These are phyloP conservation scores for Steinernema khuongi DNA, from an alignment of 1,140 invertebrate species.

Conservation along the genomic window DNA sequence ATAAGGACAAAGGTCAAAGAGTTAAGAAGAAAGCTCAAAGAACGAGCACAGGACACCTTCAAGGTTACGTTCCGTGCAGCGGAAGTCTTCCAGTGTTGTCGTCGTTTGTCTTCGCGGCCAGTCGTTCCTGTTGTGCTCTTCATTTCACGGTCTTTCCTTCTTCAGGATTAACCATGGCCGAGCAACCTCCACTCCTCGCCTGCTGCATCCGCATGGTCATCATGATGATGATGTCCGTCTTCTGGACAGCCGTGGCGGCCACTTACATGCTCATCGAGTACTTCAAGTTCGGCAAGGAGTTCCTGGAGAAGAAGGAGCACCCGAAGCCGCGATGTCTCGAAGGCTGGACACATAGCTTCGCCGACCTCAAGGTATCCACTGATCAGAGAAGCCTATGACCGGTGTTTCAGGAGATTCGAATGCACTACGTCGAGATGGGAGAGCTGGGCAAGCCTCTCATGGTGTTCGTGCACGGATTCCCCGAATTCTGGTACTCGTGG, in stretches of 20 bases:
- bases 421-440: conserved; percentile 61
- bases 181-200: not conserved
- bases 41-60: too few relatives aligned
- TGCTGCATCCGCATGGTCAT: not conserved
- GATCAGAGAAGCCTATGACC: not conserved
- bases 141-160: not conserved
- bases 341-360: conserved; percentile 27
- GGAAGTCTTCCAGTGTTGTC: too few relatives aligned
- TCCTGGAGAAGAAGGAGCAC: conserved; percentile 21
- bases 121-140: not conserved
- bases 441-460: conserved; percentile 59
- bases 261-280: conserved; percentile 12
- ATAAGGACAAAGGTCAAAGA: too few relatives aligned
- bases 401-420: conserved; percentile 26
- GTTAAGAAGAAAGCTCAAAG: too few relatives aligned
- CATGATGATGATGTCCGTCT: conserved; percentile 7
- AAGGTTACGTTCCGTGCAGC: too few relatives aligned
- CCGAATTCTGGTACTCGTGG: conserved; percentile 64
- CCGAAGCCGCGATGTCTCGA: conserved; percentile 27
- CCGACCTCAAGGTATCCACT: conserved; percentile 4
- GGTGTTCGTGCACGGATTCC: conserved; percentile 62
- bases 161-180: not conserved
- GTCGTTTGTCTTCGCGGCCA: too few relatives aligned
- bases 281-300: conserved; percentile 22
- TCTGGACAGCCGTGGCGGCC: conserved; percentile 19